Evolutionary conservation across 2,113 vertebrate genomes (phyloP).

Genomic region (Anolis sagrei): DNA sequence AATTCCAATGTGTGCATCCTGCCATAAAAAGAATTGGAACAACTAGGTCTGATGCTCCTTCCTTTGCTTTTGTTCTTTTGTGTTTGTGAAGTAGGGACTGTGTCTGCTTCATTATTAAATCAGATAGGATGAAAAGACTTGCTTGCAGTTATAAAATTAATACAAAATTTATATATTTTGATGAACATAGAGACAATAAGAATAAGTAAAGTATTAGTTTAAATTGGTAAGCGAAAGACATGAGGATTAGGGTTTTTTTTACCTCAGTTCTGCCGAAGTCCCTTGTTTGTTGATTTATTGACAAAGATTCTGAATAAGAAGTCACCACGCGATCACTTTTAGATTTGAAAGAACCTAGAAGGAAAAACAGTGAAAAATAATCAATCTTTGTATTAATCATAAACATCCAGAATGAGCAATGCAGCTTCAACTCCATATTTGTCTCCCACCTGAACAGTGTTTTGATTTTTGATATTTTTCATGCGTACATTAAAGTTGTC

Average conservation of each 20-base stretch:
- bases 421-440: too few species aligned
- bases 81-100: neutral
- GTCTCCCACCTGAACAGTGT: too few species aligned
- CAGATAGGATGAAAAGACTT: neutral
- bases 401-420: too few species aligned
- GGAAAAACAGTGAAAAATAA: constrained; percentile 30
- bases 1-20: neutral
- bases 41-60: neutral
- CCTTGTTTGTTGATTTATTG: constrained; percentile 66
- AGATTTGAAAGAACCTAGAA: constrained; percentile 74
- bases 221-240: neutral
- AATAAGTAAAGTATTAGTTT: neutral
- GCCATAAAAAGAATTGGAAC: neutral
- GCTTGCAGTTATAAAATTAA: neutral
- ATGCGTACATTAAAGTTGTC: too few species aligned
- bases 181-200: neutral
- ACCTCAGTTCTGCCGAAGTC: constrained; percentile 76
- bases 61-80: neutral
- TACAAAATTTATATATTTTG: neutral
- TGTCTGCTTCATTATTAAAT: fast-evolving
- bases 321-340: constrained; percentile 66
- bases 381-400: constrained; percentile 11
- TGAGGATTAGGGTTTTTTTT: constrained; percentile 29
- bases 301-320: constrained; percentile 73
- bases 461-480: too few species aligned